These are phyloP conservation scores for Urocynchramus pylzowi DNA, from an alignment of 2,113 vertebrate genomes.

Conservation along the genomic window DNA sequence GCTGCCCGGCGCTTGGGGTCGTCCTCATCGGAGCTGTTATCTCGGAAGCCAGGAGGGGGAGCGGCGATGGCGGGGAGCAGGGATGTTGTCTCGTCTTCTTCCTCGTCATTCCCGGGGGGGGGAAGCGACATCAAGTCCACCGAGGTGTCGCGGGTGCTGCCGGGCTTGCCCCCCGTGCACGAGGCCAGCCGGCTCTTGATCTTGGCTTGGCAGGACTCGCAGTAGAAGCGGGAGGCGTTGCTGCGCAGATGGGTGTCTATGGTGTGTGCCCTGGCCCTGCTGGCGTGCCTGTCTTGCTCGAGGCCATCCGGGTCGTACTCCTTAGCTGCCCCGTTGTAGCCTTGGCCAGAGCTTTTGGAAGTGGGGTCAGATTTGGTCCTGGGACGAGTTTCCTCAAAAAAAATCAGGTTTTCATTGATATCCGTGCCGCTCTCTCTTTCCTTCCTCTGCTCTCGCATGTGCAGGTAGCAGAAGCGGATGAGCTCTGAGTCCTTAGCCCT, in stretches of 20 bases:
- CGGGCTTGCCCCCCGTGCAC: conserved; percentile 50
- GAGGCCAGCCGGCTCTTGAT: conserved; percentile 75
- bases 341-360: conserved; percentile 85
- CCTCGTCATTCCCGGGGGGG: conserved; percentile 89
- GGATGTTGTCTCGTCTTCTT: conserved; percentile 73
- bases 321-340: conserved; percentile 35
- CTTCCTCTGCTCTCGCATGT: conserved; percentile 91
- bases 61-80: conserved; percentile 88
- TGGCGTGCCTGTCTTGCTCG: conserved; percentile 69
- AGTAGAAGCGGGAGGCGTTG: conserved; percentile 78
- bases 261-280: conserved; percentile 86
- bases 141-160: conserved; percentile 78
- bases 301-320: conserved; percentile 70
- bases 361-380: conserved; percentile 96
- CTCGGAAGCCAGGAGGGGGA: conserved; percentile 94
- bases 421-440: conserved; percentile 83
- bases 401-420: conserved; percentile 94
- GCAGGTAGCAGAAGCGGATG: conserved; percentile 93
- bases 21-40: conserved; percentile 97
- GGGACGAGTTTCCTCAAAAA: conserved; percentile 83
- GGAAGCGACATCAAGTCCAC: conserved; percentile 93
- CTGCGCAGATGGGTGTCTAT: conserved; percentile 79
- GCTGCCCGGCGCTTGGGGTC: conserved; percentile 82
- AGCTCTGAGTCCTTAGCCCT: conserved; percentile 84
- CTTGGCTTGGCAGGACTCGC: conserved; percentile 92